A percentile compares a stretch with the other conserved stretches of the same genome.
Conservation (phyloP, 64 coral and sea anemone species). For the Anthopleura sola region DNA sequence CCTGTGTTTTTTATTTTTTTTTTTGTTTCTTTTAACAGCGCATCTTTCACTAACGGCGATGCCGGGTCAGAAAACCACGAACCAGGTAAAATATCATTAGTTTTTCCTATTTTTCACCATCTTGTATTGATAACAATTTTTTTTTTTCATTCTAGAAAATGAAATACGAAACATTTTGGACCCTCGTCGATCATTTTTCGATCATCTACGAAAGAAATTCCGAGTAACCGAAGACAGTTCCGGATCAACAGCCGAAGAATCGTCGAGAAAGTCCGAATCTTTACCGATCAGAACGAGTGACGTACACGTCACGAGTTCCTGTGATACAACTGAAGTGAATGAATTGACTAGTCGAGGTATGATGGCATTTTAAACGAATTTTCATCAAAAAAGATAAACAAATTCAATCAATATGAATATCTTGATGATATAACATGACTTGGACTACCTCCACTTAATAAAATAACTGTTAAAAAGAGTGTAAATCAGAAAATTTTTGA, state of each 20-base stretch:
- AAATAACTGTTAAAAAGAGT: background rate
- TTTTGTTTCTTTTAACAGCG: too few species aligned
- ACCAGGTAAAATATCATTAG: background rate
- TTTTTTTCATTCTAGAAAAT: background rate
- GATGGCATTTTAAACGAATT: background rate
- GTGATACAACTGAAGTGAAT: background rate
- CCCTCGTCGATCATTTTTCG: background rate
- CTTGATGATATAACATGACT: background rate
- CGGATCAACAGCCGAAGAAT: background rate
- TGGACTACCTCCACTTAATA: background rate
- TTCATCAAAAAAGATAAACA: background rate
- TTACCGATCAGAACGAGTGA: background rate
- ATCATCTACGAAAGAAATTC: conserved; percentile 1
- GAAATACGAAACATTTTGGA: background rate
- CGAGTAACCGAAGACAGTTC: background rate
- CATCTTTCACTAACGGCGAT: background rate
- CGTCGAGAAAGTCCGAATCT: background rate
- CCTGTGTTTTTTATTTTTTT: background rate
- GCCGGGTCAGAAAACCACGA: background rate
- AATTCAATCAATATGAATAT: background rate
- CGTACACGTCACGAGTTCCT: background rate
- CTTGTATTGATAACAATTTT: background rate
- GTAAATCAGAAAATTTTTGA: background rate
- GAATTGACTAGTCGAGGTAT: background rate
- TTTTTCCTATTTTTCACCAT: background rate